Evolutionary conservation across 2,113 vertebrate species (phyloP), one percentile per base, ranked within the genome.

Genomic region (Notarius quadriscutis): DNA sequence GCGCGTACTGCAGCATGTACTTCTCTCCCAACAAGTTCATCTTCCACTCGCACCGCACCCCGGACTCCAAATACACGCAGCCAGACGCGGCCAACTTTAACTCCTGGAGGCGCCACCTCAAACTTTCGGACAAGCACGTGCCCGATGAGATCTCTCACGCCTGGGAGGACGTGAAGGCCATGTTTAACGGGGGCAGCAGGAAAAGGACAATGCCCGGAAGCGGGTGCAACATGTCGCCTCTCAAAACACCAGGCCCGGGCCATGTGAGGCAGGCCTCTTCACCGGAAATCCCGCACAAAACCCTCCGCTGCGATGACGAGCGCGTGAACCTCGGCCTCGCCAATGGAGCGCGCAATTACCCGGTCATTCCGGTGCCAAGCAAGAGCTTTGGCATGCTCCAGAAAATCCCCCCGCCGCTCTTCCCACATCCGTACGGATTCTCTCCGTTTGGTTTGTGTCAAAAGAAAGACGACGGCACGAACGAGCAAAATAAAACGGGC

Each of bases 81-180:
- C 97, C 97, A 34, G 97, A 97, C 89, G 97, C 97, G 12, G 97
- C 97, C 85, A 98, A 97, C 94, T 98, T 98, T 92, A 98, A 97
- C 78, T 97, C 97, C 11, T 98, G 97, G 97, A 95, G 97, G 83
- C 96, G 97, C 20, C 97, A 98, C 92, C 95, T 98, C 89, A 97
- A 96, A 87, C 96, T 98, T 87, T 96, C 96, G 18, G 98, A 97
- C 87, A 96, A 96, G 88, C 94, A 91, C 62, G 90, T 96, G 65
- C 90, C 95, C 0, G 98, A 99, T 0, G 97, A 98, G 41, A 92
- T 99, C 86, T 95, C 93, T 90, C 96, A 97, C 91, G 97, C 97
- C 22, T 99, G 98, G 98, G 98, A 99, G 95, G 98, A 98, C 67
- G 97, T 99, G 71, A 99, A 98, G 93, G 98, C 98, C 93, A 98